Base-by-base conservation (phyloP, 2,113 vertebrate genomes). In the Canis aureus region DNA sequence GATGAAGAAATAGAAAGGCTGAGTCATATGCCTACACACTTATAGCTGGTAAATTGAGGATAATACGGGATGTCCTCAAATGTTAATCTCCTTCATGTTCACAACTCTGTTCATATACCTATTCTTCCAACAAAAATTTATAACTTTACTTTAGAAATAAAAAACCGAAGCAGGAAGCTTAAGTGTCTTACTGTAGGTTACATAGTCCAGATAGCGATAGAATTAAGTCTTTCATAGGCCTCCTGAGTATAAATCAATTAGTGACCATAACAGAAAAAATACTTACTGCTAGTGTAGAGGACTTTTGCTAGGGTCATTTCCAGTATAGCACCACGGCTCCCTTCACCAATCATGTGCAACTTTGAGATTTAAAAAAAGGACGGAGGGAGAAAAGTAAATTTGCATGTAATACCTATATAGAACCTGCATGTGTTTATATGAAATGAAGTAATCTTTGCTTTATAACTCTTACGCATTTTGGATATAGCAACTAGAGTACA, bases 331-430 rank as follows among this genome's bases (percentile, higher is more conserved):
- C 99, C 99, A 97, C 99, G 99, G 97, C 99, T 99, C 92, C 99
- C 99, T 43, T 99, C 99, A 25, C 99, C 99, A 69, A 99, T 98
- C 99, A 99, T 99, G 94, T 99, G 99, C 69, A 99, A 98, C 99
- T 99, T 97, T 55, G 92, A 53, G 94, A 38, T 90, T 89, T 29
- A 84, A 66, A 98, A 85, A 89, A 25, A 71, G 86, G 16, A 57
- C 79, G 57, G 29, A 1, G 38, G 57, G 1, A 85, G 43, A 95
- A 84, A 82, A 25, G 12, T 78, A 86, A 69, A 73, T 89, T 20
- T 91, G 69, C 16, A 86, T 62, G 43, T 16, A 94, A 29, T 29
- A 43, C 16, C 23, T 9, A 71, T 0, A 8, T 3, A 96, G 66
- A 73, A 23, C 9, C 32, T 19, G 32, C 93, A 88, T 15, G 49